Base-by-base conservation (phyloP, 2,888 invertebrate genomes). In the Microchrysa polita region DNA sequence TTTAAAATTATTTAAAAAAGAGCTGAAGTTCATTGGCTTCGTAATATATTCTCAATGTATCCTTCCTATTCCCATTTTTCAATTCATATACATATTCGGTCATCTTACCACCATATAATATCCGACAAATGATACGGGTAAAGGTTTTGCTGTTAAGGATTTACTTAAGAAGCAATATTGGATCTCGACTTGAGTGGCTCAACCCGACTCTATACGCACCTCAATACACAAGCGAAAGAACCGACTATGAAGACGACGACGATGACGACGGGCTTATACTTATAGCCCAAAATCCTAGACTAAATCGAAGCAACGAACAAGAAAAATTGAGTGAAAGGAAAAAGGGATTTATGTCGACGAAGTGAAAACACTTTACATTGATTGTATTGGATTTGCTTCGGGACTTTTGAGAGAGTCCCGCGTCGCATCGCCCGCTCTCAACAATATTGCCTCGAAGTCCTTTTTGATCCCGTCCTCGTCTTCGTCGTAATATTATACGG, bases 291-390 rank as follows among this genome's bases (percentile, higher is more conserved):
- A 65, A 10, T 23, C 14, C 7, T 48, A 5, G 16, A 65, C 14
- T 65, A 44, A 44, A 44, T 55, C 10, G 20, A 48, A 12, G 12
- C 9, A 40, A 20, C 20, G 23, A 22, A 48, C 48, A n/a, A 48
- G 59, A 10, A 59, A 59, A 59, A 23, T n/a, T 14, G 40, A 16
- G 18, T 57, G 69, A 27, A 40, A 57, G 34, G 55, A 57, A 57
- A 55, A 40, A 55, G 69, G n/a, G 55, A 55, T 69, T 69, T 69
- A 69, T 69, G 40, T 57, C 20, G 69, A 18, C 16, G 57, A 55
- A 55, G 40, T 57, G 69, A 57, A 69, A 69, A 69, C 69, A 69
- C 69, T 69, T 69, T 69, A 40, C 69, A 57, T 69, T 69, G 69
- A 69, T 69, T 69, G 55, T 69, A 69, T 69, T 69, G 55, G 42